A percentile compares a stretch with the other conserved stretches of the same genome.
Conservation (phyloP, 2,113 vertebrate species). For the Larimichthys crocea region DNA sequence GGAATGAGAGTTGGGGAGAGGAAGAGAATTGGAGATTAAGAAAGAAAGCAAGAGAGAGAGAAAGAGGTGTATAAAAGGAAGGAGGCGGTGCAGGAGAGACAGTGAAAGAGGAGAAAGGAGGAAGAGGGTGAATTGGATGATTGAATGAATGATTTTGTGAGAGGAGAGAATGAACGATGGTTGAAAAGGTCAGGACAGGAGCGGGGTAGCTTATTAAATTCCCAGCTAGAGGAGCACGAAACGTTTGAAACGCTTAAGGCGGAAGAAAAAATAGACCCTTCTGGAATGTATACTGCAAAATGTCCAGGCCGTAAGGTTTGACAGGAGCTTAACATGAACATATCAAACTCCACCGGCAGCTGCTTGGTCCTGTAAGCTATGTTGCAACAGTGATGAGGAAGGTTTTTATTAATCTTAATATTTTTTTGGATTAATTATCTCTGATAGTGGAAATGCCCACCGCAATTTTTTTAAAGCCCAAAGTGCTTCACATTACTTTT, state of each 20-base stretch:
- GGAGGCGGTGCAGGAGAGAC: conserved; percentile 47
- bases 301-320: not conserved
- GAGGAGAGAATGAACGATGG: conserved; percentile 53
- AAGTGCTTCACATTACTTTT: not conserved
- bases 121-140: conserved; percentile 58
- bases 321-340: not conserved
- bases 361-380: not conserved
- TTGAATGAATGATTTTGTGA: conserved; percentile 60
- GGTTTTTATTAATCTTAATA: not conserved
- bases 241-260: not conserved
- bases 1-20: conserved; percentile 62
- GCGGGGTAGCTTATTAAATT: conserved; percentile 33
- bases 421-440: not conserved
- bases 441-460: not conserved
- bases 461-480: not conserved
- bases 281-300: not conserved
- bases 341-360: not conserved
- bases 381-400: not conserved
- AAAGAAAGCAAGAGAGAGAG: conserved; percentile 33
- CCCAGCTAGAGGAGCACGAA: conserved; percentile 8
- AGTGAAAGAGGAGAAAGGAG: conserved; percentile 74
- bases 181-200: conserved; percentile 66
- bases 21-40: conserved; percentile 63
- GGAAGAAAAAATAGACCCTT: not conserved
- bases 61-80: conserved; percentile 56